Evolutionary conservation across 2,113 vertebrate species (phyloP), one percentile per base, ranked within the genome.

Genomic region (Monopterus albus): DNA sequence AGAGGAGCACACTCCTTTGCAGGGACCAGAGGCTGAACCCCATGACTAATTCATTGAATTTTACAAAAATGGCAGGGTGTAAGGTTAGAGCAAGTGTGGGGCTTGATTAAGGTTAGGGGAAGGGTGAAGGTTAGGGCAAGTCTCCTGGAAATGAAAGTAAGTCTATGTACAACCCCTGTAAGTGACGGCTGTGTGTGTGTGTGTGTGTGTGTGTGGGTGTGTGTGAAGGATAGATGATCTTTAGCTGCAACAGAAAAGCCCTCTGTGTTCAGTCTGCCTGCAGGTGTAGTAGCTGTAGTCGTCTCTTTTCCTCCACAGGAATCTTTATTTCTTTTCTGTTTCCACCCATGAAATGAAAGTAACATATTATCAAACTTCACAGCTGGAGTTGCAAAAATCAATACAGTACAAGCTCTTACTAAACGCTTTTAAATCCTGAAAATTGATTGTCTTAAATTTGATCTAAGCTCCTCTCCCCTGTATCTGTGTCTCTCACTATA

Each of bases 331-430:
- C 65, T 78, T 73, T 58, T 68, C 75, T 63, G 53, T 83, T 87
- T 84, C 68, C 47, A 58, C 55, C 73, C 45, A n/a, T 79, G 73
- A 89, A 89, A 88, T 88, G 78, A 90, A 87, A 89, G 76, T 47
- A 75, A 74, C 83, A 84, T 92, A 89, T 88, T 81, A 83, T 87
- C 73, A 82, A 83, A 79, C 74, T 49, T 84, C 65, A 83, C 77
- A 66, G 64, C 68, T 67, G 77, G 60, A 60, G 75, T 47, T 72
- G 62, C 46, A 71, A 81, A 85, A 88, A 91, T 91, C 91, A 84
- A 89, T 91, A 85, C 67, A 56, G 77, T 21, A 79, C 83, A 75
- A 83, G 77, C 82, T 82, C 73, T 67, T 57, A 59, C 55, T 72
- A 78, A 79, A 70, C 79, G 75, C 68, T 49, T 84, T 74, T 85